Evolutionary conservation across 2,797 vertebrate genomes (phyloP), one percentile per base, ranked within the genome.

Genomic region (Diplodus puntazzo): DNA sequence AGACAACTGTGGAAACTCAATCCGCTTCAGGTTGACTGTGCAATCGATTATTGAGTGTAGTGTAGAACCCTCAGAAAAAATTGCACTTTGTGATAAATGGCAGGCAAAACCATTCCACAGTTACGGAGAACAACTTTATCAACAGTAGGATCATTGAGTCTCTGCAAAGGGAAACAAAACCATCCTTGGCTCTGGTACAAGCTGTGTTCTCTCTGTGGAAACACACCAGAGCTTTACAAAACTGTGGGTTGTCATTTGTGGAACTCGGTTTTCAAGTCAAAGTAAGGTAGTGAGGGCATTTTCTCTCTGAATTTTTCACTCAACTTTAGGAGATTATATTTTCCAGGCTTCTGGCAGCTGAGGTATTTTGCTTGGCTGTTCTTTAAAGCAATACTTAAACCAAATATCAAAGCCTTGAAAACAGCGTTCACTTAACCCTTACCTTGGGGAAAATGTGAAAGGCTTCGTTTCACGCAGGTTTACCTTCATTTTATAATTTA

Each of bases 301-400:
- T 67, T 62, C 27, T 43, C 10, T 75, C 46, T 18, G 63, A 62
- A 23, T 76, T 64, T 73, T 53, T 18, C 59, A 63, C 50, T 69
- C 21, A 52, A 23, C 61, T 72, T 50, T 18, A 64, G 23, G n/a
- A 66, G 49, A 77, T 27, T 27, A 52, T 60, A 57, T 50, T 72
- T 63, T 71, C 20, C 63, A n/a, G 20, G 69, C n/a, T 58, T 79
- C 76, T 80, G 62, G 21, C 53, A 75, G 49, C 61, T 27, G 59
- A 2, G 16, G 1, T 61, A 25, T 63, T 75, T 80, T 50, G 7
- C 49, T 76, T 55, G 60, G 48, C 71, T 61, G 1, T 70, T 69
- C 58, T 58, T 46, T 9, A 53, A 58, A 45, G 49, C 27, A 52
- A 52, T 5, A 45, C 68, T 39, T 2, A 13, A 61, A 71, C 58